phyloP scores from a whole-genome alignment of 2,113 vertebrate species.

The Orthonyx spaldingii region DNA sequence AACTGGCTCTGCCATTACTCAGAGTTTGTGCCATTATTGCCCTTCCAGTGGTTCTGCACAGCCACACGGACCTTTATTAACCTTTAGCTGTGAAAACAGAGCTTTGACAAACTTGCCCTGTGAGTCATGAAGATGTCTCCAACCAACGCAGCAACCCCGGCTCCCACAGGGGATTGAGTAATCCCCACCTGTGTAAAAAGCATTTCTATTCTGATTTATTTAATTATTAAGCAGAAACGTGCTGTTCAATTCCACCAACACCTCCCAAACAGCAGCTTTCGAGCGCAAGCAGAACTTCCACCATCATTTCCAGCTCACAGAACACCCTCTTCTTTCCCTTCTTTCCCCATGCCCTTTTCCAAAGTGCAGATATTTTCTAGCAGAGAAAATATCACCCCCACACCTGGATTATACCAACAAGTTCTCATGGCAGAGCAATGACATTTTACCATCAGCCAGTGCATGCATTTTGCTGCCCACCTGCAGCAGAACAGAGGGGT shows the following conservation, averaged over 20 bases:
- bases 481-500: background rate
- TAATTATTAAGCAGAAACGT: background rate
- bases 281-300: background rate
- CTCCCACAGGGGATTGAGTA: background rate
- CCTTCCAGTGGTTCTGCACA: background rate
- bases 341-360: background rate
- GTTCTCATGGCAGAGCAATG: background rate
- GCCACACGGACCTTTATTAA: background rate
- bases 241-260: background rate
- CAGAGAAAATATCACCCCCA: background rate
- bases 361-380: no score
- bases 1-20: background rate
- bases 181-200: background rate
- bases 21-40: fast-evolving
- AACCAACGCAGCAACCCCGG: background rate
- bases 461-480: background rate
- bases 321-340: background rate
- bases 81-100: background rate
- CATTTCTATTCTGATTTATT: background rate
- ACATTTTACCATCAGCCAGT: conserved; percentile 16
- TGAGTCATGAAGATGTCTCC: background rate
- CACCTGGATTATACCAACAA: background rate
- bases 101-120: fast-evolving
- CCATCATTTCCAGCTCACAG: background rate
- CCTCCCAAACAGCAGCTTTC: background rate